Evolutionary conservation across 2,113 vertebrate genomes (phyloP).

Genomic region (Hemibagrus wyckioides): DNA sequence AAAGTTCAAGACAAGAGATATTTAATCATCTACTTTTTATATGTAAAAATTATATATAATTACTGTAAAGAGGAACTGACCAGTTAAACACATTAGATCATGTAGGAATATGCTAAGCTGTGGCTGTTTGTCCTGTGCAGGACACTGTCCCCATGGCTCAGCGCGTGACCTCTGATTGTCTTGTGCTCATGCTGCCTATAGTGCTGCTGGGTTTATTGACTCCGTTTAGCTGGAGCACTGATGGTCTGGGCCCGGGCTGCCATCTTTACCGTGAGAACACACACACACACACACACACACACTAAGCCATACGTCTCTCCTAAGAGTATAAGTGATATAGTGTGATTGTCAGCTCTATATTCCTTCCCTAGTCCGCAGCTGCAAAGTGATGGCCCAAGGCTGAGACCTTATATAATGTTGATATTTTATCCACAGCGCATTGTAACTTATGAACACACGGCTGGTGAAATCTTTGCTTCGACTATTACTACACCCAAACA

Average conservation of each 20-base stretch:
- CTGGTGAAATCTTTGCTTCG: not conserved
- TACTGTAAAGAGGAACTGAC: not conserved
- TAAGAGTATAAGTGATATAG: not conserved
- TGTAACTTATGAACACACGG: not conserved
- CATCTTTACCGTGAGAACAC: constrained; percentile 78
- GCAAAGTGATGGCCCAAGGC: not conserved
- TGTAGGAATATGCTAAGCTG: not conserved
- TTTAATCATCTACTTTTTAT: not conserved
- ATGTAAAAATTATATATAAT: not conserved
- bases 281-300: not conserved
- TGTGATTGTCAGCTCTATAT: not conserved
- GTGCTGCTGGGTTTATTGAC: constrained; percentile 68
- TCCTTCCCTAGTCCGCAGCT: not conserved
- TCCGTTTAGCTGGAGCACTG: constrained; percentile 62
- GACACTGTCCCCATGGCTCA: constrained; percentile 69
- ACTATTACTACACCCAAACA: not conserved
- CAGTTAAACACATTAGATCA: not conserved
- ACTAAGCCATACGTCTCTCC: not conserved
- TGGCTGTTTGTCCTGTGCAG: constrained; percentile 41
- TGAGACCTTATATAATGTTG: not conserved
- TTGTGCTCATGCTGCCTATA: constrained; percentile 64
- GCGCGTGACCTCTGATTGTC: constrained; percentile 60
- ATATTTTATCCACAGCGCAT: not conserved
- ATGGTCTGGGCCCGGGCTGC: constrained; percentile 75
- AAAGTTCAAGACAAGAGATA: not conserved